Evolutionary conservation across 2,797 vertebrate genomes (phyloP), one percentile per base, ranked within the genome.

Genomic region (Neosilurus hyrtlii): DNA sequence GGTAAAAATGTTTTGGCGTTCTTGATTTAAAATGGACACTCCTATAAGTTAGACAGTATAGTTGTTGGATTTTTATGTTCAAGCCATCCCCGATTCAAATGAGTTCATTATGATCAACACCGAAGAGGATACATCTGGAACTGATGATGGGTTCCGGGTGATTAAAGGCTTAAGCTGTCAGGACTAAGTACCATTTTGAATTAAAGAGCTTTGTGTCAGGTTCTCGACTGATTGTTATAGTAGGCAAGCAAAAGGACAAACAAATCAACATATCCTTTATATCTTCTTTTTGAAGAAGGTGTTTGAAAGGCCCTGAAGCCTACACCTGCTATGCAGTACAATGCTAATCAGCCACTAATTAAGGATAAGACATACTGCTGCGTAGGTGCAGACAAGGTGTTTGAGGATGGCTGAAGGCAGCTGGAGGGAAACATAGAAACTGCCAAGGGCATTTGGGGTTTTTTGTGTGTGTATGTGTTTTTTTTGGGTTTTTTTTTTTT

Each of bases 321-420:
- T 68, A 66, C 75, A 83, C 87, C 79, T 86, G 84, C 77, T 83
- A 78, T 56, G 71, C 83, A 78, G 68, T 81, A 10, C 74, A 49
- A 78, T 84, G 75, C 72, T 75, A 73, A 87, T 88, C 77, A 11
- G 84, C 63, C 73, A 76, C 35, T 76, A 76, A 76, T 43, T 20
- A 14, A 57, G 79, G 86, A 86, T 86, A 83, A 83, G 20, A 35
- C 83, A 30, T 84, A 56, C 63, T 79, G 81, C 70, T 82, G 83
- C 74, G 86, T 82, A 57, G 81, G 74, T 65, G 71, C 70, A 52
- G 82, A 74, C 71, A 62, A 77, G 75, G 66, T 86, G 74, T 70
- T 70, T 30, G 80, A 82, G 59, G 80, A 82, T 22, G 74, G 63
- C 54, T 84, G 51, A 66, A 76, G 81, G 82, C 82, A 85, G 87